Evolutionary conservation across 2,113 vertebrate genomes (phyloP).

Genomic region (Pseudopipra pipra): DNA sequence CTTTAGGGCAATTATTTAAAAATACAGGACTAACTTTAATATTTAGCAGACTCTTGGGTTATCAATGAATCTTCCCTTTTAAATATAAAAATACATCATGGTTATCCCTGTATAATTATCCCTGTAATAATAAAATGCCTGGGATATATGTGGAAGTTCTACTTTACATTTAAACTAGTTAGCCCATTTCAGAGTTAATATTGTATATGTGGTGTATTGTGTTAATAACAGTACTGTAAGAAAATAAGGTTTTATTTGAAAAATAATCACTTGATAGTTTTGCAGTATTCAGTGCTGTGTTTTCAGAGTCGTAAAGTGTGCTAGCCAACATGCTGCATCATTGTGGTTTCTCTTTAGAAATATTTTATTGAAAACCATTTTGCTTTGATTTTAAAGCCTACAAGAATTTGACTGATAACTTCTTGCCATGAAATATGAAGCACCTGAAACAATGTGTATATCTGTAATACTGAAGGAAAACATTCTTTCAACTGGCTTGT

Average conservation of each 20-base stretch:
- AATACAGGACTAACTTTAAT: neutral
- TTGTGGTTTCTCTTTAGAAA: neutral
- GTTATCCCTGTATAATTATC: neutral
- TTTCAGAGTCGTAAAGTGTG: neutral
- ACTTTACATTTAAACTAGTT: neutral
- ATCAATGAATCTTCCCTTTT: neutral
- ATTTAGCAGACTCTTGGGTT: constrained; percentile 1
- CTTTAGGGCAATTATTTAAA: neutral
- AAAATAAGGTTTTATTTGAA: neutral
- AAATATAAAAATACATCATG: neutral
- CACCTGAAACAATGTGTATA: neutral
- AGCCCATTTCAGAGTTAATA: constrained; percentile 17
- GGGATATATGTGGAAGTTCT: constrained; percentile 24
- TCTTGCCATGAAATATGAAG: neutral
- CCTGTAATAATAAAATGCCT: constrained; percentile 15
- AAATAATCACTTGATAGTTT: neutral
- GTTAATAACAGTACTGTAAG: constrained; percentile 24
- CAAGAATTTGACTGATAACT: neutral
- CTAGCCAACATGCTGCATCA: neutral
- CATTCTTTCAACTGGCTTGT: neutral
- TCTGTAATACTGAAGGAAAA: neutral
- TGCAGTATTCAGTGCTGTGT: neutral
- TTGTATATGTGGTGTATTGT: neutral
- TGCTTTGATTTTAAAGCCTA: neutral
- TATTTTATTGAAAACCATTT: neutral